phyloP scores from a whole-genome alignment of 2,113 vertebrate genomes.

The Ictalurus punctatus region DNA sequence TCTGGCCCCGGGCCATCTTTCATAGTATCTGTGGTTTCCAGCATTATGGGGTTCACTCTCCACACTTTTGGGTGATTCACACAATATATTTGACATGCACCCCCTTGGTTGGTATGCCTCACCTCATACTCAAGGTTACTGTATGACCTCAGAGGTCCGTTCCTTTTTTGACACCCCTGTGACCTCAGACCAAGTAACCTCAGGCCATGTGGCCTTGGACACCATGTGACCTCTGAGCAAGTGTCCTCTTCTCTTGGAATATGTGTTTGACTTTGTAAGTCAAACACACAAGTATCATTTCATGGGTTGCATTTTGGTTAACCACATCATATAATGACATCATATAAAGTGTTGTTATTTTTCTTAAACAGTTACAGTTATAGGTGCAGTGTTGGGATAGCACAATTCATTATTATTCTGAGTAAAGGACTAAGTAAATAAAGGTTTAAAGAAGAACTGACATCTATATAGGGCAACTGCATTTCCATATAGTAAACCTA shows the following conservation, averaged over 20 bases:
- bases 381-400: slow-evolving; percentile 48
- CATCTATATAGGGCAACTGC: not conserved
- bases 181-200: not conserved
- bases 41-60: not conserved
- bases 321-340: not conserved
- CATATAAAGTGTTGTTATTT: not conserved
- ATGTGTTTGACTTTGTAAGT: too few relatives aligned
- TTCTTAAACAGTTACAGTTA: slow-evolving; percentile 10
- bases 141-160: not conserved
- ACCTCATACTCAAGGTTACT: not conserved
- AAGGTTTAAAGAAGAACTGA: not conserved
- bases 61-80: not conserved
- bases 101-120: not conserved
- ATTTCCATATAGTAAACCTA: not conserved
- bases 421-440: slow-evolving; percentile 24
- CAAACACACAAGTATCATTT: too few relatives aligned
- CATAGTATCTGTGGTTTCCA: not conserved
- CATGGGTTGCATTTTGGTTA: too few relatives aligned
- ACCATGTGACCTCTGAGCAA: not conserved
- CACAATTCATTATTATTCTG: slow-evolving; percentile 9
- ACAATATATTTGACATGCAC: not conserved
- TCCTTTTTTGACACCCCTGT: not conserved
- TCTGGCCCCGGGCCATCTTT: not conserved
- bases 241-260: not conserved
- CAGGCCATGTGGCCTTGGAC: not conserved